Conservation (phyloP, 2,888 invertebrate genomes). For the Leptinotarsa peninsularis region DNA sequence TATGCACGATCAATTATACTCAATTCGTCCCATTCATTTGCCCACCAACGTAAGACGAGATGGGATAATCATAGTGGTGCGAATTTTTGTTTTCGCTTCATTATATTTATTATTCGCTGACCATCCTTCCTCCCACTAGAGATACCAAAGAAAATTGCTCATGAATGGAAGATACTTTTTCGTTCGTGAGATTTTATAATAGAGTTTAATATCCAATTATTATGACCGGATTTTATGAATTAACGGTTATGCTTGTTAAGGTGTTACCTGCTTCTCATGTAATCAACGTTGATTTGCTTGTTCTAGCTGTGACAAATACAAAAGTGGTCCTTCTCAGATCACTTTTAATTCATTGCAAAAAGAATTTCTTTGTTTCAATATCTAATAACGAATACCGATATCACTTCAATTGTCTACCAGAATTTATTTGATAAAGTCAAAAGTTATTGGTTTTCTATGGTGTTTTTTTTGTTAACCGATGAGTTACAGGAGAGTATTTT, state of each 20-base stretch:
- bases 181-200: background rate
- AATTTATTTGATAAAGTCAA: too few relatives aligned
- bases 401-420: too few relatives aligned
- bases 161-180: slow-evolving; percentile 9
- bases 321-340: too few relatives aligned
- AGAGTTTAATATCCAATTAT: background rate
- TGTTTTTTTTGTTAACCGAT: too few relatives aligned
- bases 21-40: slow-evolving; percentile 36
- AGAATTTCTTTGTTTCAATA: too few relatives aligned
- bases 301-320: background rate
- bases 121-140: slow-evolving; percentile 25
- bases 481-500: too few relatives aligned
- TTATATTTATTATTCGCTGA: slow-evolving; percentile 17
- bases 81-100: slow-evolving; percentile 13
- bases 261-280: background rate
- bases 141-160: slow-evolving; percentile 10
- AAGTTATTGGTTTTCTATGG: too few relatives aligned
- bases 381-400: too few relatives aligned
- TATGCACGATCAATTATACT: slow-evolving; percentile 39
- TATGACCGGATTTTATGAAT: slow-evolving; percentile 3
- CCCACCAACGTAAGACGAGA: slow-evolving; percentile 36
- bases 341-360: too few relatives aligned
- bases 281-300: background rate
- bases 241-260: background rate
- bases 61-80: slow-evolving; percentile 27